Base-by-base conservation (phyloP, 2,888 invertebrate species). In the Gandaritis pyraliata region DNA sequence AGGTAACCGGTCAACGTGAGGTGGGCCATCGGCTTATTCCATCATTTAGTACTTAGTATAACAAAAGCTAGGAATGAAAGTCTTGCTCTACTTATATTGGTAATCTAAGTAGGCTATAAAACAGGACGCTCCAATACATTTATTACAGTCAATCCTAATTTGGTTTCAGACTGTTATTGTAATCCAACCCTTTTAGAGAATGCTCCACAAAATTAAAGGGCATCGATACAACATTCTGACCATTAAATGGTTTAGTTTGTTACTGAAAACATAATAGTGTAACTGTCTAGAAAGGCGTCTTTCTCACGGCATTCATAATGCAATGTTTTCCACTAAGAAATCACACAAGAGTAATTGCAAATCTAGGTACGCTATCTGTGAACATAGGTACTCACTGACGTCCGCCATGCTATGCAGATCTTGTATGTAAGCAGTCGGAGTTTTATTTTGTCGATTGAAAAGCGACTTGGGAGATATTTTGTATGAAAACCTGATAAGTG, bases 131-230 rank as follows among this genome's bases (percentile, higher is more conserved):
- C 30, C 33, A 23, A 51, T 60, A 61, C 33, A 59, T 60, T 36
- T 59, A 59, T 52, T 57, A 18, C 12, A 56, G 33, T 45, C 30
- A 45, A 15, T 49, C 59, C 64, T 56, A 45, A 64, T 56, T 64
- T 59, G 52, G 64, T 33, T 41, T n/a, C 39, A 61, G 51, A 58
- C 61, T 47, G 65, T 67, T 69, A 68, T 65, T 58, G 52, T 56
- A 45, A 46, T 39, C 38, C 46, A 53, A 43, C 51, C 60, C 56
- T 52, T 53, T 47, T 46, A 53, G 0, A 59, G 59, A 23, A 39
- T 13, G 52, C 38, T 48, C 41, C 46, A 53, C 48, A 49, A 49
- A 57, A 57, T 58, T 47, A 64, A 56, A 64, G 56, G 58, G 51
- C 47, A 59, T 56, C 30, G 39, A 47, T 38, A 49, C 11, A 62